A percentile compares a stretch with the other conserved stretches of the same genome.
These are phyloP conservation scores for Spea multiplicata DNA, from an alignment of 2,113 vertebrate species.

Conservation along the genomic window DNA sequence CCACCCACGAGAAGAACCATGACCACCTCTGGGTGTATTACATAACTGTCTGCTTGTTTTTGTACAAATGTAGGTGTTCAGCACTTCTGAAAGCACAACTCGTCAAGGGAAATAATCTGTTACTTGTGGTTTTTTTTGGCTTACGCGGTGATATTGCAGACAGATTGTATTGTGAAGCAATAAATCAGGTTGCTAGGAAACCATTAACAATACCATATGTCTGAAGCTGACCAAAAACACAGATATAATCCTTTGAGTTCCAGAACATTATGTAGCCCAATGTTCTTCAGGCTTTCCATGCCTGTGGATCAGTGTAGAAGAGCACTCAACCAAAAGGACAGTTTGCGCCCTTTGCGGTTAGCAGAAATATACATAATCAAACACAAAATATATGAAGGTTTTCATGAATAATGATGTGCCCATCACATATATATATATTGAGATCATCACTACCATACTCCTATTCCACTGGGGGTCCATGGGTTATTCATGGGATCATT, in stretches of 20 bases:
- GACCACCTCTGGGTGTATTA: neutral
- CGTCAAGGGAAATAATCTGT: neutral
- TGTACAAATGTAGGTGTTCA: slow-evolving; percentile 1
- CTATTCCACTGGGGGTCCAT: too few relatives aligned
- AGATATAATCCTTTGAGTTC: slow-evolving; percentile 7
- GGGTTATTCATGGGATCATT: too few relatives aligned
- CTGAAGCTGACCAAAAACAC: neutral
- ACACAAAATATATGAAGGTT: too few relatives aligned
- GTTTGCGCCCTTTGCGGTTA: too few relatives aligned
- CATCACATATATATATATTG: too few relatives aligned
- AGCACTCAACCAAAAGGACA: too few relatives aligned
- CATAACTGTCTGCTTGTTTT: neutral
- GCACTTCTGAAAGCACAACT: slow-evolving; percentile 5
- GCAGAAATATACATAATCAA: too few relatives aligned
- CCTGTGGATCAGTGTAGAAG: too few relatives aligned
- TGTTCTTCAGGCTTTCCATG: neutral
- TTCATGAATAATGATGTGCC: too few relatives aligned
- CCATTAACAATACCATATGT: slow-evolving; percentile 32
- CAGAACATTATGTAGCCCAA: neutral
- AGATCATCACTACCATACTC: too few relatives aligned
- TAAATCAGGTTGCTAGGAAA: slow-evolving; percentile 12
- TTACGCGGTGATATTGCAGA: slow-evolving; percentile 27
- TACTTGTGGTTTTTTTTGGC: neutral
- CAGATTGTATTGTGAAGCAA: slow-evolving; percentile 17
- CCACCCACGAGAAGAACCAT: neutral